Base-by-base conservation (phyloP, 2,113 vertebrate genomes). In the Calyptommatus sinebrachiatus region DNA sequence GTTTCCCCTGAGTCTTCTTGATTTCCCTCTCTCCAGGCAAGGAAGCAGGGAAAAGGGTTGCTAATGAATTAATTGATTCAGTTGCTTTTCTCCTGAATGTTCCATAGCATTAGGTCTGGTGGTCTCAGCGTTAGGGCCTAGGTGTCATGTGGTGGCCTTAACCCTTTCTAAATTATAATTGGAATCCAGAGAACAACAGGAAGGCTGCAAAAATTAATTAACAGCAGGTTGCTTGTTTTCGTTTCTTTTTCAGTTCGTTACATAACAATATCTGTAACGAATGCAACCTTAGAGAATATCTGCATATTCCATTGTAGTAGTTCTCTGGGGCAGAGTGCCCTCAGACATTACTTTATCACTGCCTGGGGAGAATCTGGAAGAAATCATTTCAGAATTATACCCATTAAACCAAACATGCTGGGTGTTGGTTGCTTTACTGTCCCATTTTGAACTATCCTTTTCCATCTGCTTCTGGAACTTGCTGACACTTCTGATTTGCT, bases 101-200 rank as follows among this genome's bases (percentile, higher is more conserved):
- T 69, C 81, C 70, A 73, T 83, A 78, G 82, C 81, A 78, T 78
- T 70, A 73, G 45, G 68, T 73, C 73, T 60, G 14, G 35, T 66
- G 48, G 31, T 60, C 1, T 73, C 16, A 76, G 72, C 63, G 78
- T 78, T 61, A 24, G 57, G 41, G 35, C 28, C 50, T 41, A 21
- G 35, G 35, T 46, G 24, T 46, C 71, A 69, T 14, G 50, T 67
- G 41, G 21, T 18, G 11, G 35, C 53, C 22, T 83, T 78, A 78
- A 78, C 81, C 63, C 63, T 68, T 83, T n/a, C 63, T 16, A 8
- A 48, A 31, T 35, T 68, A 21, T 21, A n/a, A 65, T 24, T 2
- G 60, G 71, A 35, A 14, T 65, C 28, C 63, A 28, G n/a, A 65
- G 63, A 26, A 65, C 63, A 26, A 26, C 28, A 9, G 28, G 63